A percentile compares a stretch with the other conserved stretches of the same genome.
Evolutionary conservation across 2,113 vertebrate genomes (phyloP).

Genomic region (Catharus minimus): DNA sequence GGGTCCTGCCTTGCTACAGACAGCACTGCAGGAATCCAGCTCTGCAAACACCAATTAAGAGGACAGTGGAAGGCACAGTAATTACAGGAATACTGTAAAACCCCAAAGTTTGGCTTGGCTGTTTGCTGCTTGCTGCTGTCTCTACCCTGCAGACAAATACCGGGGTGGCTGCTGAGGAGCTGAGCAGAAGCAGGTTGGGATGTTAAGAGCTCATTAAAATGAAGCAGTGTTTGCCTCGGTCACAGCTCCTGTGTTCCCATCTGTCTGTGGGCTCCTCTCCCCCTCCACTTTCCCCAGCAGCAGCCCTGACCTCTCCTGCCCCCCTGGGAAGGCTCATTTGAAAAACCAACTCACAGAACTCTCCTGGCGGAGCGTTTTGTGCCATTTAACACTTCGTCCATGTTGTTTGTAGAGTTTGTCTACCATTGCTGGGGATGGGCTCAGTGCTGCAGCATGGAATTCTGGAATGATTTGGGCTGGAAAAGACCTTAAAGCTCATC

Average conservation of each 20-base stretch:
- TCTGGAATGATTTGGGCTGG: neutral
- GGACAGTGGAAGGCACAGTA: neutral
- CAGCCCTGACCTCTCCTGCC: neutral
- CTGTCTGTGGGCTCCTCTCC: neutral
- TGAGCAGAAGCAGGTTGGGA: neutral
- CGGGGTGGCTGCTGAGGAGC: neutral
- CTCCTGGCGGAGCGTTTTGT: neutral
- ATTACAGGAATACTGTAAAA: neutral
- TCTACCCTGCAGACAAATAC: neutral
- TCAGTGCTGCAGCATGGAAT: neutral
- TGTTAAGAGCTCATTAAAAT: neutral
- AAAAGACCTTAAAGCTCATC: neutral
- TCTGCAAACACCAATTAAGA: neutral
- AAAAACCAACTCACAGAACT: rapidly evolving
- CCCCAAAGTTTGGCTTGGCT: neutral
- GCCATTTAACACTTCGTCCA: rapidly evolving
- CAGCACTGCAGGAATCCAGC: neutral
- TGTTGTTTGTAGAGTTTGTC: neutral
- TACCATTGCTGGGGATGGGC: neutral
- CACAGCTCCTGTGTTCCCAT: neutral
- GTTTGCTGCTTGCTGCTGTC: neutral
- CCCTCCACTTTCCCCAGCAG: neutral
- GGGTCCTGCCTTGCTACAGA: neutral
- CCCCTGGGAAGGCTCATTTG: neutral
- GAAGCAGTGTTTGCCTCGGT: neutral